Percentiles rank a stretch among this genome's conserved stretches.
These are phyloP conservation scores for Nebria ingens DNA, from an alignment of 1,140 invertebrate genomes.

Conservation along the genomic window DNA sequence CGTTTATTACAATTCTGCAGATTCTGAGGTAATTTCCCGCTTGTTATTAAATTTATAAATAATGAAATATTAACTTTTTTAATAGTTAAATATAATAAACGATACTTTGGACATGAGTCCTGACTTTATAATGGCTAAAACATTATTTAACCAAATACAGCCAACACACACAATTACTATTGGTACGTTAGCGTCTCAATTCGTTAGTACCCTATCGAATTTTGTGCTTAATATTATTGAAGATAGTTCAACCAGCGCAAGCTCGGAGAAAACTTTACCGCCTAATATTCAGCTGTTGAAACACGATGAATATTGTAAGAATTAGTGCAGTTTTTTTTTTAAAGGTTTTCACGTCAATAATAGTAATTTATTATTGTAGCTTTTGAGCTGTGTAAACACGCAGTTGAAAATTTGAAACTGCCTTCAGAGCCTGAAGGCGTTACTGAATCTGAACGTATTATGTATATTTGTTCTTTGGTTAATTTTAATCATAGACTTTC, in stretches of 20 bases:
- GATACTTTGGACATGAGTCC: slow-evolving; percentile 49
- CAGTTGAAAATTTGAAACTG: slow-evolving; percentile 49
- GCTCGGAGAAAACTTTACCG: slow-evolving; percentile 28
- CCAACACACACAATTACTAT: not conserved
- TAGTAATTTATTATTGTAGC: too few relatives aligned
- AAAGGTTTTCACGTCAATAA: too few relatives aligned
- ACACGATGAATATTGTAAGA: slow-evolving; percentile 45
- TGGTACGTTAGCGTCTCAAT: slow-evolving; percentile 49
- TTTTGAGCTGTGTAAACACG: slow-evolving; percentile 48
- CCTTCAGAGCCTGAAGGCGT: slow-evolving; percentile 45
- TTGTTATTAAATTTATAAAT: slow-evolving; percentile 15
- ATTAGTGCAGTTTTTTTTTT: too few relatives aligned
- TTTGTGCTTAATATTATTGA: slow-evolving; percentile 30
- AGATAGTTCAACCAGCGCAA: slow-evolving; percentile 20
- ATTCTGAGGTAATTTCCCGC: slow-evolving; percentile 41
- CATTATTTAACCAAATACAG: slow-evolving; percentile 35
- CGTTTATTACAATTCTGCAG: slow-evolving; percentile 56
- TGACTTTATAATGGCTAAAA: slow-evolving; percentile 44
- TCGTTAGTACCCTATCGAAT: slow-evolving; percentile 41
- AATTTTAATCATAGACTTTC: slow-evolving; percentile 55
- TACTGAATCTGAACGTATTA: slow-evolving; percentile 44
- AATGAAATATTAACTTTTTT: slow-evolving; percentile 17
- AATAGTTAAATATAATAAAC: slow-evolving; percentile 45
- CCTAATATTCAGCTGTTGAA: slow-evolving; percentile 41
- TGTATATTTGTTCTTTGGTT: slow-evolving; percentile 56